phyloP scores from a whole-genome alignment of 2,888 invertebrate genomes.

The Hypomecis atomaria region DNA sequence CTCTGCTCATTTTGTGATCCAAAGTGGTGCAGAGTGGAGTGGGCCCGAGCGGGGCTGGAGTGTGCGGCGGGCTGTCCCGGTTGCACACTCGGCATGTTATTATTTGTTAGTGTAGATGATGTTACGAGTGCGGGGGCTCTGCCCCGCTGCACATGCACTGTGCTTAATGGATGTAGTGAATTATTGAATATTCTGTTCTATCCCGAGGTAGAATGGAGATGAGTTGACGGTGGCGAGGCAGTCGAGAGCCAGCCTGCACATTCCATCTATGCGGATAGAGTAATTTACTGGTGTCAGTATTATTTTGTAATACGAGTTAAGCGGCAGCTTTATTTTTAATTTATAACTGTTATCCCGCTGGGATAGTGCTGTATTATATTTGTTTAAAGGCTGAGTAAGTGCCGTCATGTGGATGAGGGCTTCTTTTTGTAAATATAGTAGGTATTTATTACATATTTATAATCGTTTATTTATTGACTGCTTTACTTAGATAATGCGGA shows the following conservation, averaged over 20 bases:
- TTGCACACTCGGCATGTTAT: conserved; percentile 65
- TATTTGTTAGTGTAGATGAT: conserved; percentile 72
- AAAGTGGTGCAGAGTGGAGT: conserved; percentile 52
- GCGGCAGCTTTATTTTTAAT: conserved; percentile 84
- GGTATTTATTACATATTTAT: conserved; percentile 86
- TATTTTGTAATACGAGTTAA: conserved; percentile 83
- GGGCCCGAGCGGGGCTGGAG: conserved; percentile 46
- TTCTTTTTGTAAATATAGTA: conserved; percentile 84
- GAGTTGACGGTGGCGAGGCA: conserved; percentile 68
- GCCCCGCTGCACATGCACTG: conserved; percentile 50
- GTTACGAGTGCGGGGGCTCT: conserved; percentile 49
- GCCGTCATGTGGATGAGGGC: conserved; percentile 74
- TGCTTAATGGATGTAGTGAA: conserved; percentile 73
- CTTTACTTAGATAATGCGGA: conserved; percentile 82
- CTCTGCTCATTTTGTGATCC: conserved; percentile 59
- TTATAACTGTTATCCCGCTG: conserved; percentile 81
- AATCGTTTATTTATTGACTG: conserved; percentile 85
- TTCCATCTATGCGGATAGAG: conserved; percentile 78
- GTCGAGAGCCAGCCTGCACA: conserved; percentile 73
- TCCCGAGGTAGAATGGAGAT: conserved; percentile 75
- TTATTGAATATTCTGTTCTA: conserved; percentile 77
- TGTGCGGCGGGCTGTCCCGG: conserved; percentile 44
- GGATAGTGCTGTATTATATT: conserved; percentile 84
- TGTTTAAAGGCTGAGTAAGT: conserved; percentile 80
- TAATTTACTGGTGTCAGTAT: conserved; percentile 83